A percentile compares a stretch with the other conserved stretches of the same genome.
Evolutionary conservation across 1,140 invertebrate genomes (phyloP).

Genomic region (Eulimnadia texana): DNA sequence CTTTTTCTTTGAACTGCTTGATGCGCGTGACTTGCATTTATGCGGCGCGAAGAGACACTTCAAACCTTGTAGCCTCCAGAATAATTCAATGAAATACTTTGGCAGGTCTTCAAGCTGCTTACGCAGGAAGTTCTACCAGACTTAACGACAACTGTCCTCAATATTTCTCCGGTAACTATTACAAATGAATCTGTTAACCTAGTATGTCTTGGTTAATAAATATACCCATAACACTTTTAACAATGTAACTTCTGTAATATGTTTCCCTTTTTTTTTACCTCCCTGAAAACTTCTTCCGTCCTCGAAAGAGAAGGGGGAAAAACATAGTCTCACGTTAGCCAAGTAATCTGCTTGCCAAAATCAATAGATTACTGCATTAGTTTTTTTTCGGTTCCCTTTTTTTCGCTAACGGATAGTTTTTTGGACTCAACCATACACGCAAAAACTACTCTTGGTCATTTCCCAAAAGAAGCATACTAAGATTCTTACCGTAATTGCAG

Average conservation of each 20-base stretch:
- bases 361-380: neutral
- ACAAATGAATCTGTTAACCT: neutral
- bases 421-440: neutral
- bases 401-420: neutral
- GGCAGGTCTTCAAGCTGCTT: neutral
- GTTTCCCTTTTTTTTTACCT: too few relatives aligned
- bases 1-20: too few relatives aligned
- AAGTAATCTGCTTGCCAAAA: too few relatives aligned
- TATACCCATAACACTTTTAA: too few relatives aligned
- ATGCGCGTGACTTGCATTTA: too few relatives aligned
- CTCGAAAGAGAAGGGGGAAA: too few relatives aligned
- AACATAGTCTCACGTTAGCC: too few relatives aligned
- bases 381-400: neutral
- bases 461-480: neutral
- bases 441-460: neutral
- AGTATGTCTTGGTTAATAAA: too few relatives aligned
- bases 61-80: neutral
- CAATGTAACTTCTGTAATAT: too few relatives aligned
- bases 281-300: too few relatives aligned
- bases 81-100: neutral
- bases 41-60: neutral
- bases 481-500: neutral
- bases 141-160: neutral
- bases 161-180: neutral
- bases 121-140: neutral